Evolutionary conservation across 1,140 invertebrate species (phyloP), one percentile per base, ranked within the genome.

Genomic region (Trinorchestia longiramus): DNA sequence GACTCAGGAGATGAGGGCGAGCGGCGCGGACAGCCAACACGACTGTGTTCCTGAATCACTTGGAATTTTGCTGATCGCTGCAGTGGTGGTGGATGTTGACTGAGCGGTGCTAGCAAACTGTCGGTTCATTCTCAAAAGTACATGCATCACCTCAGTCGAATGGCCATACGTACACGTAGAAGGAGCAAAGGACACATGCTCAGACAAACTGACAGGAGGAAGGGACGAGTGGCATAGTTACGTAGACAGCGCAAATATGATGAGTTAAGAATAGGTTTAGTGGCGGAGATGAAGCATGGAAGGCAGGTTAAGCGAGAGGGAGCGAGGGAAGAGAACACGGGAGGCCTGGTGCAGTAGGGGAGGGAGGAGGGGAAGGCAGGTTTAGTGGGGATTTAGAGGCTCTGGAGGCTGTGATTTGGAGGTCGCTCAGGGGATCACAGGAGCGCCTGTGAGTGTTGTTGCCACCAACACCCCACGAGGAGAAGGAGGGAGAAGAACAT

Each of bases 341-440:
- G 62, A 77, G 28, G 8, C 62, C 62, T 3, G 36, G 62, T 77
- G 62, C 62, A 3, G 28, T 3, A 77, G 8, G 11, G 41, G 88
- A 43, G 43, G 88, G 88, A 41, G 43, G 43, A 94, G 92, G 43
- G 43, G 43, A 94, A 94, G 92, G 92, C 92, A 94, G 92, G 92
- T 94, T 94, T 94, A 94, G 92, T 43, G 92, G 43, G 43, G 92
- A 43, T 94, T 94, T 94, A 94, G 41, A 15, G 92, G 92, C 92
- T 94, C 92, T 94, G 44, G 36, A 43, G 92, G 92, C 92, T 94
- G 92, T 94, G 92, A 94, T 94, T 94, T 94, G 92, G 92, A 94
- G 92, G 92, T 94, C 92, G 92, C 92, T 94, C 92, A 94, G 92
- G 92, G 92, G 92, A 94, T 94, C 92, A 94, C 43, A 47, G 15